phyloP scores from a whole-genome alignment of 2,797 vertebrate genomes.

The Enteromius afrohamiltoni region DNA sequence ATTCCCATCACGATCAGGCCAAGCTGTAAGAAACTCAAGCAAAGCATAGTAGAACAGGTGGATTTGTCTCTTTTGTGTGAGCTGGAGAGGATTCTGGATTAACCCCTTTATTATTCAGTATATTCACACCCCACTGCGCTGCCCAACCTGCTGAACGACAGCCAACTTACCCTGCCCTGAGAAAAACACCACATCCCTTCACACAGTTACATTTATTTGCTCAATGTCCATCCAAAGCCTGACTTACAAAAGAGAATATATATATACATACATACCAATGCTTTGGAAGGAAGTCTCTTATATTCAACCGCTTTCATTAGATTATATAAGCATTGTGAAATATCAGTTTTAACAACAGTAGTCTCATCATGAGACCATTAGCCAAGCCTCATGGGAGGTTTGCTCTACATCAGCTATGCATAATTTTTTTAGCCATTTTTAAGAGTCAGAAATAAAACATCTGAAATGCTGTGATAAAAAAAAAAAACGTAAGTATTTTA shows the following conservation, averaged over 20 bases:
- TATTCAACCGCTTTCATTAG: not conserved
- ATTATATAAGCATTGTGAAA: not conserved
- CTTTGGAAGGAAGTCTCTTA: not conserved
- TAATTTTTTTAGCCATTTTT: conserved; percentile 6
- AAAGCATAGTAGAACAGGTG: conserved; percentile 30
- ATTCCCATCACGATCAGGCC: not conserved
- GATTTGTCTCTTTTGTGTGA: conserved; percentile 33
- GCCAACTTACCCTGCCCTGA: conserved; percentile 19
- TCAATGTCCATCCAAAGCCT: not conserved
- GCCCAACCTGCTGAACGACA: conserved; percentile 38
- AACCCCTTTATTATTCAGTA: conserved; percentile 49
- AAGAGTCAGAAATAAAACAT: conserved; percentile 17
- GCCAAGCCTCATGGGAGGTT: conserved; percentile 15
- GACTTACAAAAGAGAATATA: not conserved
- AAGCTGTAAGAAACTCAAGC: not conserved
- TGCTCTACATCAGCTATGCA: not conserved
- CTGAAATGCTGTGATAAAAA: conserved; percentile 3
- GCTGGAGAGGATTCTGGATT: conserved; percentile 28
- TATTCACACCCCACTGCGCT: conserved; percentile 47
- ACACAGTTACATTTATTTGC: too few species aligned
- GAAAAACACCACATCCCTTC: not conserved
- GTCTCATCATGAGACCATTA: conserved; percentile 28
- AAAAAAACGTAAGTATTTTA: too few species aligned
- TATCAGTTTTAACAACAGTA: conserved; percentile 5
- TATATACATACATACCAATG: not conserved